These are phyloP conservation scores for Ormyrus pomaceus DNA, from an alignment of 2,888 invertebrate species.

Conservation along the genomic window DNA sequence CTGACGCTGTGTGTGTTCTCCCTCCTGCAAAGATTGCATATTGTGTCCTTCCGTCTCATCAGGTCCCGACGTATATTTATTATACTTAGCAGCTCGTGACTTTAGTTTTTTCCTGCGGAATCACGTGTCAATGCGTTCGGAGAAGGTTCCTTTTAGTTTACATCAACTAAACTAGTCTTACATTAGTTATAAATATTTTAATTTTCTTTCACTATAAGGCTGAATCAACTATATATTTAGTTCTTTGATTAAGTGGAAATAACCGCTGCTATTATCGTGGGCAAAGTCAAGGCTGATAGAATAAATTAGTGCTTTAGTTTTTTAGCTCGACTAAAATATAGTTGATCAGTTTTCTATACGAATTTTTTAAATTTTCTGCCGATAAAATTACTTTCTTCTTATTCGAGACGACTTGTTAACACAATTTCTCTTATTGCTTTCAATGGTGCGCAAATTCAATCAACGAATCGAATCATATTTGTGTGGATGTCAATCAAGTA, in stretches of 20 bases:
- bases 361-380: slow-evolving; percentile 19
- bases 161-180: slow-evolving; percentile 38
- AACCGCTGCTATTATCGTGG: too few species aligned
- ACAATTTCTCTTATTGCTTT: slow-evolving; percentile 49
- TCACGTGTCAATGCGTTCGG: slow-evolving; percentile 22
- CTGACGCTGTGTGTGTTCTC: slow-evolving; percentile 13
- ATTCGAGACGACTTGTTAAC: slow-evolving; percentile 33
- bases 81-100: slow-evolving; percentile 28
- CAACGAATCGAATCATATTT: slow-evolving; percentile 31
- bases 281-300: too few species aligned
- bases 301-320: not conserved
- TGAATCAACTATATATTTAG: slow-evolving; percentile 39
- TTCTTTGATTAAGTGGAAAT: not conserved
- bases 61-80: slow-evolving; percentile 47
- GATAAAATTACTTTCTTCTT: slow-evolving; percentile 23
- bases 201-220: slow-evolving; percentile 14
- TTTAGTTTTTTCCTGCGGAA: slow-evolving; percentile 1
- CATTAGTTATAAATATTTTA: slow-evolving; percentile 26
- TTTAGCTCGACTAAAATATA: slow-evolving; percentile 33
- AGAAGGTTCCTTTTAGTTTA: slow-evolving; percentile 29
- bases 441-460: slow-evolving; percentile 52
- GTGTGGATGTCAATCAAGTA: slow-evolving; percentile 29
- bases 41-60: slow-evolving; percentile 43
- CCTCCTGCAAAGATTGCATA: slow-evolving; percentile 3
- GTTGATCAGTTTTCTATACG: slow-evolving; percentile 29